Percentiles rank a stretch among this genome's conserved stretches.
Conservation (phyloP, 2,113 vertebrate genomes). For the Amblyornis subalaris region DNA sequence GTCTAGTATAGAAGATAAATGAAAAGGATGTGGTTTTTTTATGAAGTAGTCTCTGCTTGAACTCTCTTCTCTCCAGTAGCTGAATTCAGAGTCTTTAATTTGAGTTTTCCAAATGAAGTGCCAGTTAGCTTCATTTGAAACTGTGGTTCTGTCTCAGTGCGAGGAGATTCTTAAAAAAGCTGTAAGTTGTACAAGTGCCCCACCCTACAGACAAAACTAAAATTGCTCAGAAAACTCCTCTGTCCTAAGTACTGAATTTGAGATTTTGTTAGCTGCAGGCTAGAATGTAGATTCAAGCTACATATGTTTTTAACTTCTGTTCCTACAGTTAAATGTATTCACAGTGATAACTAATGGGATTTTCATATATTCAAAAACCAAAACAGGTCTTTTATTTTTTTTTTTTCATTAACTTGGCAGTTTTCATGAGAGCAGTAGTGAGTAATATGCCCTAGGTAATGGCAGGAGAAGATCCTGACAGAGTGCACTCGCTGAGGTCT, state of each 20-base stretch:
- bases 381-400: not conserved
- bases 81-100: slow-evolving; percentile 15
- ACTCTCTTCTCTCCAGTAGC: not conserved
- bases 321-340: not conserved
- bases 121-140: not conserved
- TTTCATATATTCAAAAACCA: not conserved
- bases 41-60: slow-evolving; percentile 6
- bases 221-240: slow-evolving; percentile 17
- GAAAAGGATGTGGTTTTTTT: slow-evolving; percentile 27
- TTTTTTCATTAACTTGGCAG: not conserved
- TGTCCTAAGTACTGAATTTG: slow-evolving; percentile 64
- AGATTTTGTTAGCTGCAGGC: not conserved
- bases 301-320: not conserved
- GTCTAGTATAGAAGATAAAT: not conserved
- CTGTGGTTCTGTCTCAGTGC: not conserved
- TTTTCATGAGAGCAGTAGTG: not conserved
- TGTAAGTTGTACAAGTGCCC: not conserved
- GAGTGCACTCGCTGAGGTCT: not conserved
- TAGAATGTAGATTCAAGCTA: not conserved
- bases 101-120: not conserved
- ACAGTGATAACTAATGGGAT: not conserved
- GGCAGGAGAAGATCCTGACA: not conserved
- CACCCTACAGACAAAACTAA: not conserved
- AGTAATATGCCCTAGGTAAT: not conserved
- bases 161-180: not conserved